Evolutionary conservation across 1,140 invertebrate species (phyloP).

Genomic region (Drosophila rufa): DNA sequence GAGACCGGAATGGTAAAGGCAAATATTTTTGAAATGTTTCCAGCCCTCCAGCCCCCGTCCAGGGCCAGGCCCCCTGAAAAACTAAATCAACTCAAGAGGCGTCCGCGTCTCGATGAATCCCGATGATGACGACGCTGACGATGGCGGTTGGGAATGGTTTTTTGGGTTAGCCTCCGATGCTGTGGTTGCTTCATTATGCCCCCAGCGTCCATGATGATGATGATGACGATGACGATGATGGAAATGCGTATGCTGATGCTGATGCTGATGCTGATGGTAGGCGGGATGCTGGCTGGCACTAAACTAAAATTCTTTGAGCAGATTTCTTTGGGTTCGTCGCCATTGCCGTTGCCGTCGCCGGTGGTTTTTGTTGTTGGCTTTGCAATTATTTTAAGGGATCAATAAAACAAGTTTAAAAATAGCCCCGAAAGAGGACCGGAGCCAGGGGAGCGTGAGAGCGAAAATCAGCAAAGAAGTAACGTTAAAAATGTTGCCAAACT

Average conservation of each 20-base stretch:
- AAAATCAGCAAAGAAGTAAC: slow-evolving; percentile 52
- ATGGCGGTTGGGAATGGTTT: slow-evolving; percentile 25
- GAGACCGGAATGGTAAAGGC: slow-evolving; percentile 51
- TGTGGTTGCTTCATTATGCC: slow-evolving; percentile 49
- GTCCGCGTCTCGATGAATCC: slow-evolving; percentile 41
- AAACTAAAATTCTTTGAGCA: slow-evolving; percentile 66
- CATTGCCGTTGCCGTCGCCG: neutral
- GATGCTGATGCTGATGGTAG: slow-evolving; percentile 2
- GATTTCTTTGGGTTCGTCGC: slow-evolving; percentile 52
- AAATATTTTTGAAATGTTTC: slow-evolving; percentile 69
- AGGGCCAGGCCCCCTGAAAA: slow-evolving; percentile 15
- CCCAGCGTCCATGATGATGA: neutral
- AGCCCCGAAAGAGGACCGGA: slow-evolving; percentile 29
- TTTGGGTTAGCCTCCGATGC: slow-evolving; percentile 41
- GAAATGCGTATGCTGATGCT: slow-evolving; percentile 5
- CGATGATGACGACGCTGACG: slow-evolving; percentile 30
- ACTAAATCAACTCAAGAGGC: slow-evolving; percentile 74
- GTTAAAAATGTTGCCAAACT: slow-evolving; percentile 58
- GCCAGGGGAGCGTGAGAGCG: slow-evolving; percentile 8
- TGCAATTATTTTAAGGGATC: slow-evolving; percentile 81
- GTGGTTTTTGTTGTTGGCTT: slow-evolving; percentile 42
- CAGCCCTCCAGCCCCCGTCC: neutral
- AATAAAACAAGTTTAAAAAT: slow-evolving; percentile 83
- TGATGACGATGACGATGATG: slow-evolving; percentile 12
- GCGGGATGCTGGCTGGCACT: slow-evolving; percentile 27